Evolutionary conservation across 1,140 invertebrate genomes (phyloP).

Genomic region (Aphelinus atriplicis): DNA sequence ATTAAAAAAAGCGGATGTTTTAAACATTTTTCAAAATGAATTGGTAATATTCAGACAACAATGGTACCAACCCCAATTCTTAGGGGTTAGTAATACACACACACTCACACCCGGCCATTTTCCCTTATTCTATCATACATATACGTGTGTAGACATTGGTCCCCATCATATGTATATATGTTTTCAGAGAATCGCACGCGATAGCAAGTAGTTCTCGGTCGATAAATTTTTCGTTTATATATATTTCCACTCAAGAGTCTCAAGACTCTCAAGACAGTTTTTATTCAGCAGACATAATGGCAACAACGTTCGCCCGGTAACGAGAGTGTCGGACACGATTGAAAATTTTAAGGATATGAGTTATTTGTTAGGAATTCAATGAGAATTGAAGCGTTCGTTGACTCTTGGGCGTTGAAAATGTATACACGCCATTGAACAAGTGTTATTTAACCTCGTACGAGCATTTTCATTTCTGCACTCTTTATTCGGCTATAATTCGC

Average conservation of each 20-base stretch:
- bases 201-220: constrained; percentile 22
- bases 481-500: no score
- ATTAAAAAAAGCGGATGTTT: no score
- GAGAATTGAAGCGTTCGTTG: not conserved
- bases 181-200: not conserved
- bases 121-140: not conserved
- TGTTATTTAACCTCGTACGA: no score
- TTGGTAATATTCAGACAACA: no score
- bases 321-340: not conserved
- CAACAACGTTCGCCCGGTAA: not conserved
- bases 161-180: constrained; percentile 1
- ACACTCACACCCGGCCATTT: no score
- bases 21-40: no score
- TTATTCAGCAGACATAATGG: constrained; percentile 6
- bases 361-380: constrained; percentile 8
- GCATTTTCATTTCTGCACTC: no score
- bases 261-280: not conserved
- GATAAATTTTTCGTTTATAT: constrained; percentile 25
- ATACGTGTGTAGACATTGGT: not conserved
- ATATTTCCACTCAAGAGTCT: no score
- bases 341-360: not conserved
- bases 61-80: no score
- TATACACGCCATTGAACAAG: not conserved
- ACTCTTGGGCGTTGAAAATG: constrained; percentile 7
- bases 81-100: no score